Base-by-base conservation (phyloP, 2,888 invertebrate genomes). In the Pseudococcus jackbeardsleyi region DNA sequence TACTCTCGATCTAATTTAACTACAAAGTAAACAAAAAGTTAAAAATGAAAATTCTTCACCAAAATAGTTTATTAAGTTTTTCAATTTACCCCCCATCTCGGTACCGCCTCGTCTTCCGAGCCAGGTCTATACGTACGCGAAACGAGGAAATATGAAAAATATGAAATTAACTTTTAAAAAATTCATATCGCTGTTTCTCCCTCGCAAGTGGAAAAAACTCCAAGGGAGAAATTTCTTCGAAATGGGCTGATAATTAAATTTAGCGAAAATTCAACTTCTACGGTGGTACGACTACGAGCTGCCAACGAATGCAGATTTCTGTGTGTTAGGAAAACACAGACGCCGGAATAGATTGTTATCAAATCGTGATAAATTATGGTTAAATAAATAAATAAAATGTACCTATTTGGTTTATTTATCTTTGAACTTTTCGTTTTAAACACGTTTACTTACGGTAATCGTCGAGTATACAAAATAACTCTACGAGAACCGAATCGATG, bases 31-130 rank as follows among this genome's bases (percentile, higher is more conserved):
- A 82, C 79, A 82, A 42, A 82, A 42, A 82, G 19, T 11, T 82
- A 46, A 46, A 82, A 72, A 82, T 42, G 79, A 82, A 46, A 82
- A 42, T 82, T 82, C 11, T 82, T 46, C 42, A 11, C 46, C 79
- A 46, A 82, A 46, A 82, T 82, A 82, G 79, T 82, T 77, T 82
- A 82, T 82, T 46, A 46, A 82, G 42, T 82, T 82, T 82, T 82
- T 46, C 79, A 82, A 82, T 82, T 82, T 42, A 82, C 42, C 42
- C 79, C 11, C 79, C 19, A 46, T 82, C 79, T 42, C 79, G 33
- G 4, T 15, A 6, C 17, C 17, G 1, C 72, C 6, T 17, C 15
- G 6, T 8, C 59, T 3, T 0, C 64, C 11, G 64, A 7, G 22
- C 39, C 39, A 1, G 72, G 72, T 72, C 42, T 42, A 17, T 26